A percentile compares a stretch with the other conserved stretches of the same genome.
Evolutionary conservation across 2,797 vertebrate species (phyloP).

Genomic region (Syncerus caffer): DNA sequence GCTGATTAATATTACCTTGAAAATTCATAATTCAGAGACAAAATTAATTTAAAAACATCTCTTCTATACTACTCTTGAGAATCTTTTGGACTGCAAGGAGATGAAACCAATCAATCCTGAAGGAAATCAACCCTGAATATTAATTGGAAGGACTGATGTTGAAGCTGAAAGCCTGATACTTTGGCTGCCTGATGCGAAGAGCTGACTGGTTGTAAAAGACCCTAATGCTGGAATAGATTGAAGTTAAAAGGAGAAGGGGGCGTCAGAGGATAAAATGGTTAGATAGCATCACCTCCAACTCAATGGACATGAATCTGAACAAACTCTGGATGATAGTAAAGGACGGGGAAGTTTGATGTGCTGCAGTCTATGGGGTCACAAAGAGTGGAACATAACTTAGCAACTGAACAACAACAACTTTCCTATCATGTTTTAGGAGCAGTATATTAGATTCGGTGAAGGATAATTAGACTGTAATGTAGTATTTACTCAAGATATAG

Average conservation of each 20-base stretch:
- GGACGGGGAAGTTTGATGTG: not conserved
- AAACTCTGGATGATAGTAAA: not conserved
- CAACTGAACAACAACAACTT: not conserved
- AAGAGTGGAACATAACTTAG: not conserved
- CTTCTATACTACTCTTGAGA: not conserved
- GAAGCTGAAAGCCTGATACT: not conserved
- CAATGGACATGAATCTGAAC: not conserved
- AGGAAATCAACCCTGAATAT: not conserved
- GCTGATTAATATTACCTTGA: conserved; percentile 39
- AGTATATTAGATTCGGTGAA: conserved; percentile 40
- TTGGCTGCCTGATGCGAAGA: not conserved
- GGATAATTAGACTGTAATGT: not conserved
- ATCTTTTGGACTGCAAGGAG: not conserved
- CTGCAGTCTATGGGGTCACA: not conserved
- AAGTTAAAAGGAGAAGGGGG: not conserved
- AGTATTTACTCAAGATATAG: conserved; percentile 50
- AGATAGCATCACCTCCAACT: not conserved
- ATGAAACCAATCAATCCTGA: not conserved
- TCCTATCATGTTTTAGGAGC: conserved; percentile 26
- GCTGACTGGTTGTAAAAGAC: not conserved
- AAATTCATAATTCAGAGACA: conserved; percentile 62
- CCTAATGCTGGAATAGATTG: not conserved
- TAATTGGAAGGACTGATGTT: not conserved
- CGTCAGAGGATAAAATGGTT: not conserved
- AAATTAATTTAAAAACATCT: conserved; percentile 52